Base-by-base conservation (phyloP, 2,888 invertebrate species). In the Ptychoptera albimana region DNA sequence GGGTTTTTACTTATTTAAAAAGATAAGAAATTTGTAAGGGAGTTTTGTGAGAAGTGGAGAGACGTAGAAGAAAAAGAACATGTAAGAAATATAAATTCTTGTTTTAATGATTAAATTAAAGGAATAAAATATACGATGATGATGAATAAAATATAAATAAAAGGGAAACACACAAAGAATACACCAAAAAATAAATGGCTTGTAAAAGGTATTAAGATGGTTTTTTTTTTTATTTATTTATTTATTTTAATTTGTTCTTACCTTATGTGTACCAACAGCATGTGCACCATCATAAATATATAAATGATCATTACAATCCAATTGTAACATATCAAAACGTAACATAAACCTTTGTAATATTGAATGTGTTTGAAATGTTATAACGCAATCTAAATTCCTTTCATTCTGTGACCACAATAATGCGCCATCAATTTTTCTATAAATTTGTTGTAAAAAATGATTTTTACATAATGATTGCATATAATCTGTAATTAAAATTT, bases 281-380 rank as follows among this genome's bases (percentile, higher is more conserved):
- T 91, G 89, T 12, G 89, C 89, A 2, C 91, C 91, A 67, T 92
- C 92, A 62, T 86, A 92, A 60, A 92, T 85, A 59, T 81, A 85
- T 45, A 92, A 78, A 66, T 89, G 89, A 67, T 92, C 92, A 63
- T 91, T 91, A 70, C 92, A 92, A 69, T 92, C 92, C 50, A 92
- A 73, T 64, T 88, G 86, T 56, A 92, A 74, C 64, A 84, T 76
- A 62, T 92, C 91, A 67, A 92, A 92, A 58, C 91, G 79, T 57
- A 92, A 75, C 87, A 92, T 91, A 67, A 92, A 92, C 55, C 88
- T 75, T 70, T 92, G 92, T 57, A 91, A 73, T 57, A 92, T 87
- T 62, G 89, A 87, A 69, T 91, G 89, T 53, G 92, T 92, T 70
- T 91, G 91, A 69, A 91, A 92, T 45, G 91, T 92, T 63, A 91